A percentile compares a stretch with the other conserved stretches of the same genome.
Conservation (phyloP, 2,113 vertebrate genomes). For the Pterocles burchelli region DNA sequence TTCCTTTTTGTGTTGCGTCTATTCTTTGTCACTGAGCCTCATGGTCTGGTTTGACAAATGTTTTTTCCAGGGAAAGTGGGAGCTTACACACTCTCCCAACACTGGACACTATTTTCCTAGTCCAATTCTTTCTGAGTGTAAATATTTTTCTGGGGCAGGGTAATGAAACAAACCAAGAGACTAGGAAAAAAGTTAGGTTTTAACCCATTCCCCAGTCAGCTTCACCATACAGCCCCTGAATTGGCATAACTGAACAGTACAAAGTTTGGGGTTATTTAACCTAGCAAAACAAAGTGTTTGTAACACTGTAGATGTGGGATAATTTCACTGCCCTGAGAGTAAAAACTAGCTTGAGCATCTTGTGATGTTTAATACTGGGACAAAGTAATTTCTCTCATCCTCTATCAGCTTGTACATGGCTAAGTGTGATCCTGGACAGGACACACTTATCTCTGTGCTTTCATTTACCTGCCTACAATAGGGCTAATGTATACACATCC, state of each 20-base stretch:
- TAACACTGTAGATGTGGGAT: neutral
- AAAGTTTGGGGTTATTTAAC: neutral
- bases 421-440: neutral
- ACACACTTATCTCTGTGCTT: neutral
- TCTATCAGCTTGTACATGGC: neutral
- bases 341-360: neutral
- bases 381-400: neutral
- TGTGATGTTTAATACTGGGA: neutral
- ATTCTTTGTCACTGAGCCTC: neutral
- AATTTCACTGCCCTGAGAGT: neutral
- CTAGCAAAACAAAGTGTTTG: neutral
- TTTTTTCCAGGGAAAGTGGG: neutral
- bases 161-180: neutral
- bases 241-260: neutral
- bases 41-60: neutral
- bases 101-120: neutral
- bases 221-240: neutral
- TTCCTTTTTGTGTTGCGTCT: neutral
- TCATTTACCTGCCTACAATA: neutral
- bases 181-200: neutral
- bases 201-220: neutral
- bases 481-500: neutral
- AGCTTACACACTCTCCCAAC: neutral
- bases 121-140: neutral
- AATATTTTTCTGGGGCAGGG: neutral